Conservation (phyloP, 2,888 invertebrate species). For the Hemistola chrysoprasaria region DNA sequence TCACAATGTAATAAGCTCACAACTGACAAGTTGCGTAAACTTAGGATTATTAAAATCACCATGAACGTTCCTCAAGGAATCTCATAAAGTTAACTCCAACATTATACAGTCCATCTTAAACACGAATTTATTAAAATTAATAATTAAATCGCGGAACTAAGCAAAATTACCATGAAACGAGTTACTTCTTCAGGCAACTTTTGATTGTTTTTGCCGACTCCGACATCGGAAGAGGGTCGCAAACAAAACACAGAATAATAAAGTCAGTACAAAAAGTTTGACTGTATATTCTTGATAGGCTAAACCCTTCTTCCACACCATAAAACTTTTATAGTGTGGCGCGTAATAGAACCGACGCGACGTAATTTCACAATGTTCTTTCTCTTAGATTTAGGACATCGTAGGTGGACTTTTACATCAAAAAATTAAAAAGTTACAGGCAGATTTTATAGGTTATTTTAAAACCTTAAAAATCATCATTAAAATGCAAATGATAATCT, state of each 20-base stretch:
- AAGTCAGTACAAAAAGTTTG: conserved; percentile 64
- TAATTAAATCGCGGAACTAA: conserved; percentile 15
- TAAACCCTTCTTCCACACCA: conserved; percentile 72
- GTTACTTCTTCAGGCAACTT: conserved; percentile 26
- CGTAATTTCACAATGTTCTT: not conserved
- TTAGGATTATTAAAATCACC: not conserved
- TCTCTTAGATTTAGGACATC: too few relatives aligned
- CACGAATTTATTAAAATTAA: conserved; percentile 20
- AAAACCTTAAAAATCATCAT: too few relatives aligned
- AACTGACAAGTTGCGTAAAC: not conserved
- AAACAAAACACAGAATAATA: conserved; percentile 34
- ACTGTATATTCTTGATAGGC: conserved; percentile 65
- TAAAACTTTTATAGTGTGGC: conserved; percentile 72
- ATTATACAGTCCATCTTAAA: conserved; percentile 13
- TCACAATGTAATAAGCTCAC: too few relatives aligned
- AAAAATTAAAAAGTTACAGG: too few relatives aligned
- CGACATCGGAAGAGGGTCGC: conserved; percentile 24
- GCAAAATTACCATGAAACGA: conserved; percentile 27
- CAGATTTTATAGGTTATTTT: too few relatives aligned
- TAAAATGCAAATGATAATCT: too few relatives aligned
- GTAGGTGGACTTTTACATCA: too few relatives aligned
- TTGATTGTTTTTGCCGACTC: conserved; percentile 31
- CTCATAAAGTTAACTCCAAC: not conserved
- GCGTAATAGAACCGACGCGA: conserved; percentile 20
- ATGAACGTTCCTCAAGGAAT: too few relatives aligned